Evolutionary conservation across 2,888 invertebrate species (phyloP), one percentile per base, ranked within the genome.

Genomic region (Ditylenchus weischeri): DNA sequence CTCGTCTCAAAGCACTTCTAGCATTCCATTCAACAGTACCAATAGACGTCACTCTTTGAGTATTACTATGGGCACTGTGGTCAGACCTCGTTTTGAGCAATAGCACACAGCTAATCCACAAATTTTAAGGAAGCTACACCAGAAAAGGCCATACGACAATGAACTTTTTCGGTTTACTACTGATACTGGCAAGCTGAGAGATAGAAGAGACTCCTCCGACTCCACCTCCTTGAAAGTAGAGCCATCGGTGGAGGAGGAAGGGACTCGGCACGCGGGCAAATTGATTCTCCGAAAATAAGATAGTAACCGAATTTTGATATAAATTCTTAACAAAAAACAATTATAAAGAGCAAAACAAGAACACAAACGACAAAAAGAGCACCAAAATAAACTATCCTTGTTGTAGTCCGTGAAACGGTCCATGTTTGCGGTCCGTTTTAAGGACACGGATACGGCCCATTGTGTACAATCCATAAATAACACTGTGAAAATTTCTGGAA

Each of bases 121-220:
- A 15, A 70, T 69, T 79, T 96, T 98, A 87, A 89, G 93, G 73
- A 93, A 94, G 85, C 85, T 85, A 71, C 87, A 95, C 84, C 93
- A 94, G 87, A 92, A 95, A 84, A 90, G 95, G 82, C 90, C 92
- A 63, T 69, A 38, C 49, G 69, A 18, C 69, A 69, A 10, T 23
- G 69, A 18, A 66, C 66, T 23, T 66, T 64, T 38, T 66, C 66
- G 18, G 58, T 66, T 36, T 48, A n/a, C 29, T 8, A 69, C 51
- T 7, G 50, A 94, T 94, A 86, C 51, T 66, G 62, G 51, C 1
- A 10, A 54, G 23, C 21, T 21, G 23, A 54, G 13, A 54, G 43
- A 43, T 43, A 54, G 54, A 29, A 11, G 54, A 23, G 54, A 54
- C 29, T 54, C 54, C 11, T 54, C 54, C n/a, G 54, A 54, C 29